Evolutionary conservation across 2,113 vertebrate genomes (phyloP), one percentile per base, ranked within the genome.

Genomic region (Salminus brasiliensis): DNA sequence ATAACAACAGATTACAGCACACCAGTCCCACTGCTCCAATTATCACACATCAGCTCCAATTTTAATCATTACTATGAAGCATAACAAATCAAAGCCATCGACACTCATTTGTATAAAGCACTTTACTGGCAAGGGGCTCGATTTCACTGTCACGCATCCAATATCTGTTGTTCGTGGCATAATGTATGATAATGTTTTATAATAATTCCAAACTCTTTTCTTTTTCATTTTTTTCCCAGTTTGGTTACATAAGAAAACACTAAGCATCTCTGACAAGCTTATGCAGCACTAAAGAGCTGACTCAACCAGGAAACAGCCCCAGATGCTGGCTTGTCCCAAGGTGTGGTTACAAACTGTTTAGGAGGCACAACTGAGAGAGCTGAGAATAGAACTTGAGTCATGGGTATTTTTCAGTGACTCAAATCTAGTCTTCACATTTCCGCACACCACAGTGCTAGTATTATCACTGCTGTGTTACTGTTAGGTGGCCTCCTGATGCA

Each of bases 301-400:
- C 57, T 62, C 60, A 76, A 47, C 3, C 34, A 66, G 45, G 45
- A 66, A 79, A 80, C 49, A 67, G 23, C 9, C 60, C 63, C 32
- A 34, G 72, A 68, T 5, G 18, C 16, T 41, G n/a, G 43, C 21
- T 59, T 73, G 70, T 76, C 67, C 53, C n/a, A 23, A 72, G 52
- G 63, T 72, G 74, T 85, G 66, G 74, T 72, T 76, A 55, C 70
- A 69, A 62, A 66, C 21, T 55, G n/a, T 55, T 55, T 55, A 55
- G 49, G 49, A 62, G 67, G 55, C n/a, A 16, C 45, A 49, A 15
- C 23, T 49, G 15, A 41, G 30, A 52, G 32, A 39, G 63, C 15
- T 55, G 32, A 63, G 52, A 84, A 60, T 4, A 72, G 34, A 15
- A 25, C 32, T 27, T 79, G 72, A 85, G 72, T 85, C 76, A 80